A percentile compares a stretch with the other conserved stretches of the same genome.
Evolutionary conservation across 2,797 vertebrate species (phyloP).

Genomic region (Varecia variegata): DNA sequence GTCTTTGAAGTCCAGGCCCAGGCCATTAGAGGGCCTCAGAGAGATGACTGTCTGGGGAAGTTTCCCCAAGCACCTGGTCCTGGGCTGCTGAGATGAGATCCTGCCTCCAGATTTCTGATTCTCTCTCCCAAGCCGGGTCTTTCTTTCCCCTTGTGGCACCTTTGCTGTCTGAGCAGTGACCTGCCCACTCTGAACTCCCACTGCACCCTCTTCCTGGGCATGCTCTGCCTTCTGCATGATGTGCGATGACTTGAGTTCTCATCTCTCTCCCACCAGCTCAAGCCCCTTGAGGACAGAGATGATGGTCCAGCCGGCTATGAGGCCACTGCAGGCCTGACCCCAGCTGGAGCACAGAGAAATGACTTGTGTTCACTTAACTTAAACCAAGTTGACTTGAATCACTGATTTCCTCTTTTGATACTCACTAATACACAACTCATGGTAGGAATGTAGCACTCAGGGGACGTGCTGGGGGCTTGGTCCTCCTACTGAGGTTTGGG

Average conservation of each 20-base stretch:
- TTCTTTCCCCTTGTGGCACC: not conserved
- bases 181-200: not conserved
- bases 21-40: not conserved
- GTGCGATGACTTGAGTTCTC: not conserved
- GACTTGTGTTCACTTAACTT: not conserved
- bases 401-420: not conserved
- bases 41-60: too few relatives aligned
- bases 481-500: not conserved
- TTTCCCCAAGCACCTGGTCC: not conserved
- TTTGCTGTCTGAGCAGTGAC: too few relatives aligned
- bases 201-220: too few relatives aligned
- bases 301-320: not conserved
- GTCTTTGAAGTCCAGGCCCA: not conserved
- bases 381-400: not conserved
- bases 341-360: not conserved
- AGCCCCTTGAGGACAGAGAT: not conserved
- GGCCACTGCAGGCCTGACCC: not conserved
- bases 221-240: not conserved
- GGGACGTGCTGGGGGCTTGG: not conserved
- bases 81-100: not conserved
- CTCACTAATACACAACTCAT: not conserved
- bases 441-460: not conserved
- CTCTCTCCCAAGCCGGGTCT: not conserved
- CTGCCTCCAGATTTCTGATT: not conserved
- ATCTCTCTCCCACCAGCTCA: not conserved